Evolutionary conservation across 2,113 vertebrate genomes (phyloP).

Genomic region (Hassar affinis): DNA sequence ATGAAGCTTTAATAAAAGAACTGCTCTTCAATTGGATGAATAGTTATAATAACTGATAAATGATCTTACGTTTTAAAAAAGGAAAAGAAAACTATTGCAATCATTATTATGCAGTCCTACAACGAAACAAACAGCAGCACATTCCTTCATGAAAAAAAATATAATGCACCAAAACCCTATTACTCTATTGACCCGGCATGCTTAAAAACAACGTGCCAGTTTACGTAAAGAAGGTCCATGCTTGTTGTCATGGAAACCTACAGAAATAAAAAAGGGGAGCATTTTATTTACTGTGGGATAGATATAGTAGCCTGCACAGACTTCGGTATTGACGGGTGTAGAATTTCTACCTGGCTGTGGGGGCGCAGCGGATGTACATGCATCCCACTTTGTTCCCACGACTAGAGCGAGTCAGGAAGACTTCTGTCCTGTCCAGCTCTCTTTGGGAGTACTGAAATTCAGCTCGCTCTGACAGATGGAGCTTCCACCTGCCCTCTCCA

Average conservation of each 20-base stretch:
- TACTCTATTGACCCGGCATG: background rate
- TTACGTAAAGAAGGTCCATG: background rate
- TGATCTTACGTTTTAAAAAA: background rate
- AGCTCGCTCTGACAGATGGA: constrained; percentile 89
- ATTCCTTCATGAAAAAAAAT: background rate
- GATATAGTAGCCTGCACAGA: background rate
- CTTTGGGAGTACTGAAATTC: constrained; percentile 97
- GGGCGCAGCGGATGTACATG: constrained; percentile 96
- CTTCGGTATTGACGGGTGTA: background rate
- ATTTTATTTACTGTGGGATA: background rate
- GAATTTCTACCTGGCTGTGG: constrained; percentile 81
- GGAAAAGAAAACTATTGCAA: background rate
- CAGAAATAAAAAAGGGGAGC: background rate
- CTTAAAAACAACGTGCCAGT: background rate
- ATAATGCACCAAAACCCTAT: background rate
- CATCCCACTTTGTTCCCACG: constrained; percentile 89
- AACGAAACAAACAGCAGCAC: background rate
- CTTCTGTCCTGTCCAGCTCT: constrained; percentile 91
- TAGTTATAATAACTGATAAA: background rate
- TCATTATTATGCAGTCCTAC: background rate
- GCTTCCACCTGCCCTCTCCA: constrained; percentile 80
- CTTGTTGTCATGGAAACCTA: background rate
- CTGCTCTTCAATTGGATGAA: background rate
- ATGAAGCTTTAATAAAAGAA: background rate
- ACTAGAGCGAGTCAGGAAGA: constrained; percentile 89